Conservation (phyloP, 53 echinoderm and acorn worm species). For the Zoroaster sp. region DNA sequence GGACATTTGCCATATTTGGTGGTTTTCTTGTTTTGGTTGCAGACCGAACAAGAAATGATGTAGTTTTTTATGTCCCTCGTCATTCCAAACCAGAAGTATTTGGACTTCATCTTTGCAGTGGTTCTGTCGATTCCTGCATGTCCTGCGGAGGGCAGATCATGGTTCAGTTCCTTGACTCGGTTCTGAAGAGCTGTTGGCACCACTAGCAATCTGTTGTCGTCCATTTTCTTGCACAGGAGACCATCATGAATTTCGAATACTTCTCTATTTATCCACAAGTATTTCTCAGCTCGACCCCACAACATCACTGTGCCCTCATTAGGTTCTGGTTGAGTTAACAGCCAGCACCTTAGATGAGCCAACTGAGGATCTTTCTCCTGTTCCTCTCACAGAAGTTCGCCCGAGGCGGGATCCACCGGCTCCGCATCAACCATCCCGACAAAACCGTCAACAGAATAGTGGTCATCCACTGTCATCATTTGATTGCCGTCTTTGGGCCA, state of each 20-base stretch:
- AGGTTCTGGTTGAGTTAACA: background rate
- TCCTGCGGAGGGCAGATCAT: conserved; percentile 47
- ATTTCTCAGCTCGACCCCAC: conserved; percentile 40
- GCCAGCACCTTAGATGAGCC: conserved; percentile 1
- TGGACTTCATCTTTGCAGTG: background rate
- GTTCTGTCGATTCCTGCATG: conserved; percentile 36
- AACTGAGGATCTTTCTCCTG: conserved; percentile 22
- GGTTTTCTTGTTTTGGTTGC: conserved; percentile 31
- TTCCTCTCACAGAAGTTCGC: background rate
- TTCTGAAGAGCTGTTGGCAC: conserved; percentile 2
- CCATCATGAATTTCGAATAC: conserved; percentile 11
- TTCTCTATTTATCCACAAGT: conserved; percentile 21
- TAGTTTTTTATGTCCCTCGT: conserved; percentile 5
- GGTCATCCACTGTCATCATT: background rate
- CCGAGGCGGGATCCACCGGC: background rate
- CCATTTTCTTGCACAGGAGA: background rate
- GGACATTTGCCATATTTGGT: conserved; percentile 10
- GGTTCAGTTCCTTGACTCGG: background rate
- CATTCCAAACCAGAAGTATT: conserved; percentile 44
- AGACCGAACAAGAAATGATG: background rate
- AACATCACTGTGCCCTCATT: conserved; percentile 7
- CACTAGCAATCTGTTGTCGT: background rate
- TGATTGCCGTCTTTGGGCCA: background rate
- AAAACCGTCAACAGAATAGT: background rate
- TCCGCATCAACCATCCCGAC: background rate